Base-by-base conservation (phyloP, 2,888 invertebrate species). In the Ernsta delagoae region DNA sequence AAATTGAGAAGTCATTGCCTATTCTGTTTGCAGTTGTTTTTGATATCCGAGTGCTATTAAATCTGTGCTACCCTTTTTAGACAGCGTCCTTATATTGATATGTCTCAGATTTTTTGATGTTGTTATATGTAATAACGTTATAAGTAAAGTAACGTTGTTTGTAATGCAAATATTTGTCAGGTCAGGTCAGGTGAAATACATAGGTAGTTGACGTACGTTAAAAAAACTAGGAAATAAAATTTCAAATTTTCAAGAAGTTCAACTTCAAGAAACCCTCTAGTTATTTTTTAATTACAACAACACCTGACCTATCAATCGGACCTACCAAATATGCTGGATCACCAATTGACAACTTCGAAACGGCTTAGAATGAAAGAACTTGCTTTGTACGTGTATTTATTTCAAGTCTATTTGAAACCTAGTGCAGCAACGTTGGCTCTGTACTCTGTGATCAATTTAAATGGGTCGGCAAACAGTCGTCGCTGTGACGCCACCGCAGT, bases 401-500 rank as follows among this genome's bases (percentile, higher is more conserved):
- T 9, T 8, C 31, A n/a, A 9, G 48, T 31, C 31, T 31, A 31
- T 31, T 31, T 31, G 31, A 24, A 57, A 57, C 39, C 48, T 12
- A 6, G 56, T 56, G 39, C 54, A 34, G 34, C 36, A 56, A 57
- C 31, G 39, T 68, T 62, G 48, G 57, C 56, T 48, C 48, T 34
- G 80, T 80, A 77, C 75, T 76, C 76, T 77, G 75, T 82, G 82
- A 85, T 87, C 83, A 82, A 79, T 80, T 82, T 85, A 89, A 89
- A 90, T 89, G 83, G 86, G 85, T 84, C 85, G 84, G 81, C 83
- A 80, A 83, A 80, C 81, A 75, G 74, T 75, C 81, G 83, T 72
- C 85, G 80, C 78, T 83, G 82, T 83, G 87, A 82, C 85, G 88
- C 83, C 85, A 88, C 82, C 86, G 80, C 79, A 83, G 59, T 45